These are phyloP conservation scores for Diaprepes abbreviatus DNA, from an alignment of 2,888 invertebrate species.

Conservation along the genomic window DNA sequence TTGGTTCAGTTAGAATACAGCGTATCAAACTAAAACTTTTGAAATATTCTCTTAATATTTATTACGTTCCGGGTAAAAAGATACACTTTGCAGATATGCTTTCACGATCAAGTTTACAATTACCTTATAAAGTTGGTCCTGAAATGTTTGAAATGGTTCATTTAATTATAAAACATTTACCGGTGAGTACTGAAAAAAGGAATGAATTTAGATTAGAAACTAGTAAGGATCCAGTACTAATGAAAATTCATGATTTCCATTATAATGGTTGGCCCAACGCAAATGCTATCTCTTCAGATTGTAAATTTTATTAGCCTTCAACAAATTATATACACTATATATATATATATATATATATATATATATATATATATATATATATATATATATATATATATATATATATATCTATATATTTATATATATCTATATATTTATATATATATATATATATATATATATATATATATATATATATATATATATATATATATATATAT, in stretches of 20 bases:
- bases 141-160: neutral
- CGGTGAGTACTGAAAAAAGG: neutral
- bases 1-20: too few species aligned
- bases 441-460: too few species aligned
- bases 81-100: slow-evolving; percentile 44
- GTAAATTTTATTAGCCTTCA: too few species aligned
- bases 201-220: neutral
- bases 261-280: neutral
- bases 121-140: neutral
- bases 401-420: too few species aligned
- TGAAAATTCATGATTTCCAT: neutral
- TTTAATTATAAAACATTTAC: neutral
- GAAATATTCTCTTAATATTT: slow-evolving; percentile 51
- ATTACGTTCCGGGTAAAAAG: slow-evolving; percentile 52
- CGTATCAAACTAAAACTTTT: slow-evolving; percentile 41
- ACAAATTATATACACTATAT: too few species aligned
- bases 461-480: too few species aligned
- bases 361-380: too few species aligned
- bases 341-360: too few species aligned
- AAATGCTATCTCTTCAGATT: too few species aligned
- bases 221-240: neutral
- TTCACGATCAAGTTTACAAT: slow-evolving; percentile 19
- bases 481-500: too few species aligned
- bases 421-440: too few species aligned
- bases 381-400: too few species aligned